phyloP scores from a whole-genome alignment of 2,797 vertebrate genomes.

The Champsocephalus esox region DNA sequence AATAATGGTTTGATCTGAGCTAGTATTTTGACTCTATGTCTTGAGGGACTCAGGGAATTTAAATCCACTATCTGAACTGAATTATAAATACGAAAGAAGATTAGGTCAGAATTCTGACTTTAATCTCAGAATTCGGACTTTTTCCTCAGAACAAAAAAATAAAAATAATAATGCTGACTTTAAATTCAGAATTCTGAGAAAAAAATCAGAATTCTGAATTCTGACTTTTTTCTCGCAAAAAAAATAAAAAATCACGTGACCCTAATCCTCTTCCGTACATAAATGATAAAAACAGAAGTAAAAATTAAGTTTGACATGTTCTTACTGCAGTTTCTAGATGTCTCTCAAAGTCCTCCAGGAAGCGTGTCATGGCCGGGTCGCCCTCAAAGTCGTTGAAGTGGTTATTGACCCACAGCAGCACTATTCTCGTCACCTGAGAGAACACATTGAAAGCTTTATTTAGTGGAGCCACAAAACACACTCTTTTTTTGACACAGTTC shows the following conservation, averaged over 20 bases:
- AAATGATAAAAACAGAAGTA: neutral
- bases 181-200: too few species aligned
- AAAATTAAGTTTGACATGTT: neutral
- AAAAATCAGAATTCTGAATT: too few species aligned
- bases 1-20: neutral
- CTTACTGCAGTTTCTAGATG: slow-evolving; percentile 91
- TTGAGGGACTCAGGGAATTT: neutral
- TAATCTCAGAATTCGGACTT: too few species aligned
- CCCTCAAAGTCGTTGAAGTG: slow-evolving; percentile 99
- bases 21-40: neutral
- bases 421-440: slow-evolving; percentile 93
- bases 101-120: too few species aligned
- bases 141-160: too few species aligned
- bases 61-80: neutral
- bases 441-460: slow-evolving; percentile 33
- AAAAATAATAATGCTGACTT: too few species aligned
- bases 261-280: too few species aligned
- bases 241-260: too few species aligned
- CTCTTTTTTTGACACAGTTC: neutral
- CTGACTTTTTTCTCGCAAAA: too few species aligned
- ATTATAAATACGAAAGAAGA: neutral
- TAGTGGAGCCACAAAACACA: neutral
- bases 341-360: slow-evolving; percentile 96
- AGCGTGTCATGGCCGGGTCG: slow-evolving; percentile 94
- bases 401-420: slow-evolving; percentile 98